These are phyloP conservation scores for Cotesia chilonis DNA, from an alignment of 1,140 invertebrate genomes.

Conservation along the genomic window DNA sequence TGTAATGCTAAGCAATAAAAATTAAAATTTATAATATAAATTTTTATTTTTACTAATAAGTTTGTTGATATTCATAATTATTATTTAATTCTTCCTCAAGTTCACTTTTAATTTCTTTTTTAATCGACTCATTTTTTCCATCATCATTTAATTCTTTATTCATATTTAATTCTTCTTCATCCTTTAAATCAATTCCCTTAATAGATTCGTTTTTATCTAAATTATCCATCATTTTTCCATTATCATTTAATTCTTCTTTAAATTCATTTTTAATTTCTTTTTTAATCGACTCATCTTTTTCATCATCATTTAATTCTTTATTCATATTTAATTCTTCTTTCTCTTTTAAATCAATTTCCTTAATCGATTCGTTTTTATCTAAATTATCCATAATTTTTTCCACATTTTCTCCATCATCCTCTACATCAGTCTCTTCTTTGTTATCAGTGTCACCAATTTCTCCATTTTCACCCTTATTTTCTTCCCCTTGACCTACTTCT, in stretches of 20 bases:
- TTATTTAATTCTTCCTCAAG: not conserved
- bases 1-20: too few species aligned
- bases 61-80: too few species aligned
- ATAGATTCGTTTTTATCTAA: constrained; percentile 15
- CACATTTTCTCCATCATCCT: not conserved
- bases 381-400: constrained; percentile 1
- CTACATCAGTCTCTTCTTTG: not conserved
- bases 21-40: too few species aligned
- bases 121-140: constrained; percentile 5
- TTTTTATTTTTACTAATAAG: too few species aligned
- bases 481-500: constrained; percentile 23
- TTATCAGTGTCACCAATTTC: not conserved
- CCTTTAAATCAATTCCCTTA: not conserved
- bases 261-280: not conserved
- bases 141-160: constrained; percentile 13
- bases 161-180: constrained; percentile 20
- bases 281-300: not conserved
- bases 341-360: not conserved
- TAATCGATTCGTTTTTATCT: constrained; percentile 14
- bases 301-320: constrained; percentile 20
- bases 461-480: constrained; percentile 25
- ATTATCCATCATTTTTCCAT: not conserved
- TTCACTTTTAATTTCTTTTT: not conserved
- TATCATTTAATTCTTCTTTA: constrained; percentile 1
- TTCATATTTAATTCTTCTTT: constrained; percentile 19